Conservation (phyloP, 1,140 invertebrate genomes). For the Procambarus virginalis region DNA sequence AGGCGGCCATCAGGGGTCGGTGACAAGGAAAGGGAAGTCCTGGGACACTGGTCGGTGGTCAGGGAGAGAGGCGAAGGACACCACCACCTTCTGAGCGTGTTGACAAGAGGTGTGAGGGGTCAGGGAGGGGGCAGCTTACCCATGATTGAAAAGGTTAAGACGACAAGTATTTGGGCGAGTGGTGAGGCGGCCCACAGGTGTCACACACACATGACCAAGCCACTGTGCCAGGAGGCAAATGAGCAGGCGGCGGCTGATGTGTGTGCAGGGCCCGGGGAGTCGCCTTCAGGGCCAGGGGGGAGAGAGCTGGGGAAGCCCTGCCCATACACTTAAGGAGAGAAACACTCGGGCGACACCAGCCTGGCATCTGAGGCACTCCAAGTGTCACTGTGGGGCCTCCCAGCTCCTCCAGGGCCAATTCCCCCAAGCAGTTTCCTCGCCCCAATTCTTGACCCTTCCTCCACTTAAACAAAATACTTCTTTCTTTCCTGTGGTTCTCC, state of each 20-base stretch:
- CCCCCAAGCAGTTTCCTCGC: neutral
- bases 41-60: too few species aligned
- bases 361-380: constrained; percentile 2
- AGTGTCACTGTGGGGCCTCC: neutral
- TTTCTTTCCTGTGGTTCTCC: neutral
- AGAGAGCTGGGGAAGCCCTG: neutral
- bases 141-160: too few species aligned
- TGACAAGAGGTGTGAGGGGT: too few species aligned
- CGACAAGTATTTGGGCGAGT: neutral
- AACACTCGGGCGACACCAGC: neutral
- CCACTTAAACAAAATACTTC: neutral
- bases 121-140: too few species aligned
- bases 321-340: neutral
- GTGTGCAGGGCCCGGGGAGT: too few species aligned
- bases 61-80: too few species aligned
- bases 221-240: too few species aligned
- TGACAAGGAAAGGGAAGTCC: neutral
- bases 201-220: too few species aligned
- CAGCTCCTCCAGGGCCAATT: neutral
- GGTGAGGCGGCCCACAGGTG: neutral
- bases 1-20: neutral
- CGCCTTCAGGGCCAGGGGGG: neutral
- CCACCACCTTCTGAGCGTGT: too few species aligned
- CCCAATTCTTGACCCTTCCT: neutral
- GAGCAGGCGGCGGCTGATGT: too few species aligned